These are phyloP conservation scores for Artibeus jamaicensis DNA, from an alignment of 2,797 vertebrate species.

Conservation along the genomic window DNA sequence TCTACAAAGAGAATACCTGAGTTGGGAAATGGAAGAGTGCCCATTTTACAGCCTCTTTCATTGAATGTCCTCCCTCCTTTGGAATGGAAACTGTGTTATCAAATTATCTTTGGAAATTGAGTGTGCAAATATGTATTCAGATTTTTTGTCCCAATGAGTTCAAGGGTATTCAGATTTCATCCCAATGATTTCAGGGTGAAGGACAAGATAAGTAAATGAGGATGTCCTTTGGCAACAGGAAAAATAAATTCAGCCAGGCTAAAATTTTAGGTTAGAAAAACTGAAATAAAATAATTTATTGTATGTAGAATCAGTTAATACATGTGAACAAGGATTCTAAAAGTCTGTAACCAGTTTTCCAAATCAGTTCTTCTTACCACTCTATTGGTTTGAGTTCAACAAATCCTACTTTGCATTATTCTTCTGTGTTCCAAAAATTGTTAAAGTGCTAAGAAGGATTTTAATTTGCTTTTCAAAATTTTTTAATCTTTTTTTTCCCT, in stretches of 20 bases:
- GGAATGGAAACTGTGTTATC: background rate
- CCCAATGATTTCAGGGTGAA: background rate
- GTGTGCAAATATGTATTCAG: background rate
- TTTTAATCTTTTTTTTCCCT: constrained; percentile 2
- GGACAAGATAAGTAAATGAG: background rate
- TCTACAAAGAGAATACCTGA: background rate
- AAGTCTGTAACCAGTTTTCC: background rate
- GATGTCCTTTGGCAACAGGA: background rate
- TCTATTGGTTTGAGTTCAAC: background rate
- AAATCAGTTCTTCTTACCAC: background rate
- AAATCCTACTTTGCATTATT: background rate
- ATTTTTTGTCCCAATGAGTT: background rate
- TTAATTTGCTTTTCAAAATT: background rate
- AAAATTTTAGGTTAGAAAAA: constrained; percentile 9
- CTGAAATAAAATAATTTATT: background rate
- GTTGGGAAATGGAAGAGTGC: background rate
- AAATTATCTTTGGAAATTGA: background rate
- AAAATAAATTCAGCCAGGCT: constrained; percentile 27
- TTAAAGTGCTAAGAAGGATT: background rate
- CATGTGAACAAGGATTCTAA: background rate
- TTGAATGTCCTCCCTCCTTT: background rate
- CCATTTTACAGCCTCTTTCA: background rate
- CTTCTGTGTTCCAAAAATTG: background rate
- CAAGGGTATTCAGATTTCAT: background rate
- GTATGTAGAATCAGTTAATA: background rate